Base-by-base conservation (phyloP, 2,888 invertebrate species). In the Epirrita christyi region DNA sequence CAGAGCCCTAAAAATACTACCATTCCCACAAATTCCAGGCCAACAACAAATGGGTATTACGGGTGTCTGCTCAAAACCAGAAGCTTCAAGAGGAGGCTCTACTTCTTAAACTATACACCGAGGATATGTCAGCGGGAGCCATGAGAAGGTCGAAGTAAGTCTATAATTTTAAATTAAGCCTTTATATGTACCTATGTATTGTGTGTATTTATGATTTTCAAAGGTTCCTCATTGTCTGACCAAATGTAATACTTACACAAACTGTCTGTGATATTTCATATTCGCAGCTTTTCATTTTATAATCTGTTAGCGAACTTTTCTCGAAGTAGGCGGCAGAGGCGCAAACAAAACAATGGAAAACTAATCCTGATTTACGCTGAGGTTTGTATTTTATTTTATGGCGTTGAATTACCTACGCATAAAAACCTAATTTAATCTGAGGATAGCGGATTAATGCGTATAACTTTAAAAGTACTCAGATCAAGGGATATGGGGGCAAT, bases 31-130 rank as follows among this genome's bases (percentile, higher is more conserved):
- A 38, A 15, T 37, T 49, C 60, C 66, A 92, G 92, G 89, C 88
- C 0, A 83, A 87, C 55, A 75, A 66, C 27, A 88, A 88, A 76
- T 92, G 92, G 92, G 52, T 58, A n/a, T 77, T 74, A 0, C 82
- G 91, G 8, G 83, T 92, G 0, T 66, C 81, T 0, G 80, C 81
- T 0, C 91, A 92, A 61, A 89, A 88, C 45, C 72, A 69, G 44
- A 92, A 91, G 69, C 81, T 92, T 41, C 83, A 83, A 60, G 83
- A 89, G 65, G 85, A 91, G 55, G 75, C 78, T 2, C 36, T 86
- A 0, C 81, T 92, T 0, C 72, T 92, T 6, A 85, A 84, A 65
- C 45, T 91, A 9, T 92, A 92, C 65, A 70, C 81, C 0, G 91
- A 89, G 29, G 90, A 91, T 41, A 88, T 89, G 88, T 46, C 70